Conservation (phyloP, 35 echinoderm and acorn worm genomes). For the Heliocidaris erythrogramma region DNA sequence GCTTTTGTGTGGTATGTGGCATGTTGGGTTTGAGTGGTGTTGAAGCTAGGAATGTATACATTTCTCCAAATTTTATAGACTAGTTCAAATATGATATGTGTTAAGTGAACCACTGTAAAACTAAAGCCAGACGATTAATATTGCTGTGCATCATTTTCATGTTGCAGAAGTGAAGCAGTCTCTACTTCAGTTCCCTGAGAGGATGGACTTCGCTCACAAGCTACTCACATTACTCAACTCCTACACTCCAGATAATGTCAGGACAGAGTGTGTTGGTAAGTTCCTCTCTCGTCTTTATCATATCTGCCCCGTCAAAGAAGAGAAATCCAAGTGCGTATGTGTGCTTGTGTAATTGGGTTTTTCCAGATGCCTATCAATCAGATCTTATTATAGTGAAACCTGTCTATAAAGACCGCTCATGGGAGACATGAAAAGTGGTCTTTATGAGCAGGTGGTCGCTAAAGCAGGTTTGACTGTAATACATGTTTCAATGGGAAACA, state of each 20-base stretch:
- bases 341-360: not conserved
- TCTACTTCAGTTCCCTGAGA: constrained; percentile 68
- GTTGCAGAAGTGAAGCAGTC: constrained; percentile 63
- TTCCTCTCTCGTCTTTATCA: not conserved
- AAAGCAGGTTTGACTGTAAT: no score
- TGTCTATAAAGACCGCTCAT: no score
- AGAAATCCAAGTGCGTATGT: not conserved
- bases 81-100: not conserved
- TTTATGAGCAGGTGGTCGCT: no score
- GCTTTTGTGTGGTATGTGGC: no score
- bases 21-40: no score
- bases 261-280: constrained; percentile 74
- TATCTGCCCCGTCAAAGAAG: no score
- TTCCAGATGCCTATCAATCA: no score
- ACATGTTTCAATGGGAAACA: no score
- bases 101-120: not conserved
- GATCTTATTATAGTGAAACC: no score
- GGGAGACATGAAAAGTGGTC: no score
- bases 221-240: constrained; percentile 75
- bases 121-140: not conserved
- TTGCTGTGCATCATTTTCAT: not conserved
- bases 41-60: no score
- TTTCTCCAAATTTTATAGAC: not conserved
- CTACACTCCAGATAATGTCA: constrained; percentile 78
- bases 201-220: constrained; percentile 86